Evolutionary conservation across 2,113 vertebrate species (phyloP), one percentile per base, ranked within the genome.

Genomic region (Amblyopsis rosae): DNA sequence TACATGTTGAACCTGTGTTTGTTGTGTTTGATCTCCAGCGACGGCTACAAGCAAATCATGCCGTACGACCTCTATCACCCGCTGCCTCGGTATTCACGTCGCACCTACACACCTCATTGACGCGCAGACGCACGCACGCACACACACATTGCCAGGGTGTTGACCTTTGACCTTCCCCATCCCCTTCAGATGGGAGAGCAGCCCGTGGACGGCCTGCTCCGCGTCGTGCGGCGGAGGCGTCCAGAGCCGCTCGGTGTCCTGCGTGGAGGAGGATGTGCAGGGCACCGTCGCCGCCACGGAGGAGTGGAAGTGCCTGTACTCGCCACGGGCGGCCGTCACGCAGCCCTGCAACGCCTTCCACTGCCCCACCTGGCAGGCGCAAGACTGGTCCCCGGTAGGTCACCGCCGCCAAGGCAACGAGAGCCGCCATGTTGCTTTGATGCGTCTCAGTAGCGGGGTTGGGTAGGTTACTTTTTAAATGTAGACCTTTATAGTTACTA

Each of bases 1-100:
- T 53, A 12, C 35, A n/a, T 8, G 8, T 51, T 53, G 16, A 53
- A 15, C 0, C 8, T 35, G 63, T 3, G 45, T 62, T 62, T 1
- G 59, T 16, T 62, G 6, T 60, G 62, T 69, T 47, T 93, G n/a
- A 89, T 88, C 93, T 94, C 92, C 88, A 99, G 97, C 91, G 96
- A 98, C 65, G 97, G 97, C 90, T 99, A 97, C 96, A 99, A 99
- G 93, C 95, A 98, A 92, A 97, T 99, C 82, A 98, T 98, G 96
- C 96, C 96, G 9, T 99, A 98, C 89, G 97, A 99, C 93, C 96
- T 98, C 91, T 99, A 97, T 93, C 97, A 99, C 81, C 97, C 97
- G 15, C 93, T 99, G 89, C 97, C 97, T 83, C 92, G 97, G 97
- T 98, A 95, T 10, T 94, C 94, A 91, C 76, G 32, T 8, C 19